A percentile compares a stretch with the other conserved stretches of the same genome.
phyloP scores from a whole-genome alignment of 2,888 invertebrate species.

The Parasteatoda lunata region DNA sequence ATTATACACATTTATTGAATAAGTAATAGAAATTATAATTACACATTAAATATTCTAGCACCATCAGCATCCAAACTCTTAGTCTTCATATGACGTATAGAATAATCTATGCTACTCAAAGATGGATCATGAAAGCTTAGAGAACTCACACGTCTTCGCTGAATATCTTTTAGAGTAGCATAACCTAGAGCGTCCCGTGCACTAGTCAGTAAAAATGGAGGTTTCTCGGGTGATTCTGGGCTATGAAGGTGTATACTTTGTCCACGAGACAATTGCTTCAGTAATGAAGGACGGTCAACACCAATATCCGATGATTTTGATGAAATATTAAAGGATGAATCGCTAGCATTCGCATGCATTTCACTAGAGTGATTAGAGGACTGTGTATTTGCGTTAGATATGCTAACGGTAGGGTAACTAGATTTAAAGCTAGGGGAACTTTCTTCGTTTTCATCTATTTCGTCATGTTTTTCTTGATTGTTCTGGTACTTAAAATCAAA shows the following conservation, averaged over 20 bases:
- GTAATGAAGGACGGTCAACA: constrained; percentile 36
- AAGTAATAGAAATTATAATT: constrained; percentile 8
- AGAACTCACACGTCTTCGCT: constrained; percentile 71
- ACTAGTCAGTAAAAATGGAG: constrained; percentile 71
- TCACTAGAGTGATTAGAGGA: constrained; percentile 82
- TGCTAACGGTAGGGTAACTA: constrained; percentile 81
- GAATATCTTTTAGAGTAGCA: constrained; percentile 74
- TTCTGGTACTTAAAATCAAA: constrained; percentile 46
- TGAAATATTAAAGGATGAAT: constrained; percentile 77
- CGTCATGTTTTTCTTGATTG: constrained; percentile 72
- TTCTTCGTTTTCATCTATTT: constrained; percentile 72
- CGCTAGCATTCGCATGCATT: constrained; percentile 91
- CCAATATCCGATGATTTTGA: constrained; percentile 75
- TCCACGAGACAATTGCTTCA: constrained; percentile 38
- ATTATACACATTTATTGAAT: not conserved
- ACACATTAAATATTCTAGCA: constrained; percentile 52
- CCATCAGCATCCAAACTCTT: constrained; percentile 69
- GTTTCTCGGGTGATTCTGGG: constrained; percentile 53
- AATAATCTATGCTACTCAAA: constrained; percentile 32
- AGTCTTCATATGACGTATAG: constrained; percentile 62
- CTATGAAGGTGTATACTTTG: constrained; percentile 41
- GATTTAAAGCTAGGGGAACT: constrained; percentile 83
- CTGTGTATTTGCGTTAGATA: constrained; percentile 60
- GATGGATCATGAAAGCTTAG: constrained; percentile 69
- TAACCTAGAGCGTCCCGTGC: constrained; percentile 74